Evolutionary conservation across 1,140 invertebrate species (phyloP), one percentile per base, ranked within the genome.

Genomic region (Chironomus tepperi): DNA sequence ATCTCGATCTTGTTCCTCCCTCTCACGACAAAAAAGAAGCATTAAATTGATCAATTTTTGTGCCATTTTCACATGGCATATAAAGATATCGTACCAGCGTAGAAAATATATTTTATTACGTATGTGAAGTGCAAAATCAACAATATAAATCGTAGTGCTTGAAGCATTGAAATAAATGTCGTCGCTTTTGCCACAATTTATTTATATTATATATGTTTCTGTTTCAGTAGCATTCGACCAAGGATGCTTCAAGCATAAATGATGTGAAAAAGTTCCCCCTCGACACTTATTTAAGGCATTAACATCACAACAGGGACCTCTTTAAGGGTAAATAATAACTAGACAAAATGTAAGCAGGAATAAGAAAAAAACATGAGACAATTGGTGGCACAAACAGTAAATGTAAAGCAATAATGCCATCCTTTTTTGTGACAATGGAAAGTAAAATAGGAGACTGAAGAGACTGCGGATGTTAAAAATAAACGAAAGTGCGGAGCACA

Each of bases 91-190:
- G 8, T 3, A 10, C n/a, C 43, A 47, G 9, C 12, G 47, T 57
- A 34, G 24, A 34, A 34, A 34, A 34, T 2, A 34, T 34, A 34
- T 34, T 34, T 34, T 34, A 57, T 57, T 57, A 57, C 12, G 47
- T 57, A 57, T 57, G 47, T 57, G 47, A 57, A 57, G 47, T 57
- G 47, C 47, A 57, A 57, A 57, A 57, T 57, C 47, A 57, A 57
- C 47, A 57, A 57, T 57, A 57, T 57, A 57, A 57, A 57, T 57
- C 47, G 47, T 57, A 57, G 24, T 34, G 24, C 24, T 34, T 34
- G 24, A 34, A 34, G 24, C 24, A 34, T 34, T 57, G n/a, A 57
- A 57, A 57, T 57, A 15, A 15, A 57, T 57, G 47, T 57, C 47
- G 8, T n/a, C 47, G 15, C 12, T 34, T 10, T 8, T 3, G 1